Evolutionary conservation across 2,797 vertebrate species (phyloP).

Genomic region (Erpetoichthys calabaricus): DNA sequence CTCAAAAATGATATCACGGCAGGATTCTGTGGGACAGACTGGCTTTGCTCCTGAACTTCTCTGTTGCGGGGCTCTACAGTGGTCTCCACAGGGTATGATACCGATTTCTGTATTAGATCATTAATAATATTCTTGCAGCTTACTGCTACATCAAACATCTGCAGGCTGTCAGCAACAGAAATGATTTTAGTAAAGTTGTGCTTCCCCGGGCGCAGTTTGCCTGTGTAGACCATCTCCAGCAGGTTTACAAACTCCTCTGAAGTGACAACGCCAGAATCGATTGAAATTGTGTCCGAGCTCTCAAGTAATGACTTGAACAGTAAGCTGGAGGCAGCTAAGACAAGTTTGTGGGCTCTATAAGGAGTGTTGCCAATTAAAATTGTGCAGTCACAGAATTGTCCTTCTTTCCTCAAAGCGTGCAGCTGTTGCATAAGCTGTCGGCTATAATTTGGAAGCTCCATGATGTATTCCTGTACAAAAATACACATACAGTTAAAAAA

Average conservation of each 20-base stretch:
- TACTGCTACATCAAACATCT: conserved; percentile 79
- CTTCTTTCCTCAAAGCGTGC: conserved; percentile 58
- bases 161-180: conserved; percentile 67
- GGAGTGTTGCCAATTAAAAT: conserved; percentile 53
- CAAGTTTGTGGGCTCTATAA: conserved; percentile 66
- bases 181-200: conserved; percentile 69
- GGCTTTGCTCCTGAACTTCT: conserved; percentile 16
- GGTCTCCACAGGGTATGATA: conserved; percentile 5
- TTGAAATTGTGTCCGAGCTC: conserved; percentile 65
- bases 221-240: conserved; percentile 70
- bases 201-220: conserved; percentile 64
- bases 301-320: conserved; percentile 70
- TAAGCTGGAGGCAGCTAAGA: conserved; percentile 73
- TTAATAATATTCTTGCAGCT: conserved; percentile 70
- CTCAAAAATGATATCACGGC: too few relatives aligned
- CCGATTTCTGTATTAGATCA: conserved; percentile 39
- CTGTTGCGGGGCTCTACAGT: background rate
- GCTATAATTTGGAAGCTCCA: conserved; percentile 73
- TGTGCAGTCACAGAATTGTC: conserved; percentile 71
- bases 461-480: conserved; percentile 20
- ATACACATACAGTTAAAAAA: background rate
- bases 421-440: conserved; percentile 74
- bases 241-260: conserved; percentile 68
- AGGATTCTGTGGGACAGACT: too few relatives aligned
- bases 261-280: conserved; percentile 57